phyloP scores from a whole-genome alignment of 2,888 invertebrate genomes.

The Leptura quadrifasciata region DNA sequence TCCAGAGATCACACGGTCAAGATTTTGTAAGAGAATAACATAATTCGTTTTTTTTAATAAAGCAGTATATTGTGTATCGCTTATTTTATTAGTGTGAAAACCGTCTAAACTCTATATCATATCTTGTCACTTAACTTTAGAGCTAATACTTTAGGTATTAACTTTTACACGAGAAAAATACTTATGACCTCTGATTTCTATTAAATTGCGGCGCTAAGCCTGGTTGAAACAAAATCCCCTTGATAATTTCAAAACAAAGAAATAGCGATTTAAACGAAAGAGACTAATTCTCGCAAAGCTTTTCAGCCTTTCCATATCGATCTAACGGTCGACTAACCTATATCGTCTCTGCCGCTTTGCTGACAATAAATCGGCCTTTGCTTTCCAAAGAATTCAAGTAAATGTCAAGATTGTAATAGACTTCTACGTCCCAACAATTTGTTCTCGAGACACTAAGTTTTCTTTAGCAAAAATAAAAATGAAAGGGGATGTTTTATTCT shows the following conservation, averaged over 20 bases:
- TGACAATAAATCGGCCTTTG: constrained; percentile 53
- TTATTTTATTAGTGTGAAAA: too few relatives aligned
- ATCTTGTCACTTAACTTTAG: background rate
- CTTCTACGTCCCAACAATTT: constrained; percentile 50
- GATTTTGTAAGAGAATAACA: too few relatives aligned
- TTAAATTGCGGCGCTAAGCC: background rate
- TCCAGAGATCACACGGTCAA: too few relatives aligned
- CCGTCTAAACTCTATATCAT: background rate
- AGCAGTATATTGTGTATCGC: too few relatives aligned
- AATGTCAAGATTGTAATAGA: constrained; percentile 57
- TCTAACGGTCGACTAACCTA: constrained; percentile 56
- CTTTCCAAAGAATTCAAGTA: constrained; percentile 54
- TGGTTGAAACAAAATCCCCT: background rate
- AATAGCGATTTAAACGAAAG: constrained; percentile 23
- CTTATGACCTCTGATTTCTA: background rate
- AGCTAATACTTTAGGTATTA: background rate
- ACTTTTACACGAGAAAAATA: background rate
- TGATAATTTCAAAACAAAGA: constrained; percentile 30
- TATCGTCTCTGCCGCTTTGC: constrained; percentile 46
- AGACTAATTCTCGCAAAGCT: constrained; percentile 31
- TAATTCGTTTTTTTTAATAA: too few relatives aligned
- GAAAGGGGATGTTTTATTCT: constrained; percentile 35
- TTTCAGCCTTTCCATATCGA: constrained; percentile 52
- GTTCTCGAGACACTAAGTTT: constrained; percentile 45
- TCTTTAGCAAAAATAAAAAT: constrained; percentile 41